These are phyloP conservation scores for Ornithoptera priamus DNA, from an alignment of 2,888 invertebrate genomes.

Conservation along the genomic window DNA sequence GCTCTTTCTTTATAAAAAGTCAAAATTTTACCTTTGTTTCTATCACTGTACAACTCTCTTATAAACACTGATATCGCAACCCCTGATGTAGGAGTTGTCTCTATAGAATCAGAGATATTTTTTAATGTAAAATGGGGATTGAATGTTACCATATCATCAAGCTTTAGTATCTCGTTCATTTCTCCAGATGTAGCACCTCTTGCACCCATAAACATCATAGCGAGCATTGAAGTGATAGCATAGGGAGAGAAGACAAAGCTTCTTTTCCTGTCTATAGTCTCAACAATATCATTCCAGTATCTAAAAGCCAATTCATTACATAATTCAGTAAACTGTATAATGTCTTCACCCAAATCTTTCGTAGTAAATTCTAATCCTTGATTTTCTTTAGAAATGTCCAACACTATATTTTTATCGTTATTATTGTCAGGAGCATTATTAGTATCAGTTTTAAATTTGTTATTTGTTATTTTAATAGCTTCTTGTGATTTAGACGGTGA, in stretches of 20 bases:
- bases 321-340: slow-evolving; percentile 87
- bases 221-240: slow-evolving; percentile 90
- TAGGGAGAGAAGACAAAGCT: slow-evolving; percentile 92
- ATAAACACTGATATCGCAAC: slow-evolving; percentile 90
- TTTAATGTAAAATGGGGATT: slow-evolving; percentile 93
- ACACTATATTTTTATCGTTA: slow-evolving; percentile 60
- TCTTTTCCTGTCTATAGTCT: slow-evolving; percentile 85
- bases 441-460: slow-evolving; percentile 59
- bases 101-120: slow-evolving; percentile 91
- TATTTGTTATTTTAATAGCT: slow-evolving; percentile 56
- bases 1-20: slow-evolving; percentile 94
- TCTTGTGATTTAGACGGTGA: slow-evolving; percentile 72
- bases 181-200: slow-evolving; percentile 92
- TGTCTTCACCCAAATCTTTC: slow-evolving; percentile 84
- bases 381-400: slow-evolving; percentile 69
- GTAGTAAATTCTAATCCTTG: slow-evolving; percentile 89
- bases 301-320: slow-evolving; percentile 92
- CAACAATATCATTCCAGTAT: slow-evolving; percentile 87
- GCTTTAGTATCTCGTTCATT: slow-evolving; percentile 91
- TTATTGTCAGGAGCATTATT: slow-evolving; percentile 45
- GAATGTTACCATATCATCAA: slow-evolving; percentile 94
- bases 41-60: slow-evolving; percentile 90
- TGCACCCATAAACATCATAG: slow-evolving; percentile 94
- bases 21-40: slow-evolving; percentile 87
- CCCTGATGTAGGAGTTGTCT: slow-evolving; percentile 83